Base-by-base conservation (phyloP, 1,140 invertebrate species). In the Sycobia sp. region DNA sequence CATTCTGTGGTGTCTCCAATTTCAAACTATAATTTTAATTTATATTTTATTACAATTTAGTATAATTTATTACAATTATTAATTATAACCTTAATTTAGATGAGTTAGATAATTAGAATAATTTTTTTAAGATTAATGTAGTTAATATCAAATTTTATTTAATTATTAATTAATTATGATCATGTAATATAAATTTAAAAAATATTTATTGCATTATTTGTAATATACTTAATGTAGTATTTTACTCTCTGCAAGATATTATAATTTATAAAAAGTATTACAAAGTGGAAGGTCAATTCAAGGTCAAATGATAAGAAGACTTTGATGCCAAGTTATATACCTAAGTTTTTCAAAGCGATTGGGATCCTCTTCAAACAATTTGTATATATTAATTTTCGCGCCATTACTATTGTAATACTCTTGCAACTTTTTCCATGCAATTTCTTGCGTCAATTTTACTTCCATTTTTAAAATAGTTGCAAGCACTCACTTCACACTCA, bases 291-390 rank as follows among this genome's bases (percentile, higher is more conserved):
- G 75, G 74, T 77, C 76, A 71, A 9, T 4, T 63, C 62, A 78
- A 77, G 76, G 76, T 79, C 71, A 72, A 14, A 55, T 44, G 18
- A 55, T 49, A 66, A 72, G 43, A 20, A 67, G 27, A 10, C 46
- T 18, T n/a, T n/a, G n/a, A n/a, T 27, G 68, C 69, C 70, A 82
- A 8, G 16, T 16, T 3, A 25, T 54, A 10, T 59, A 94, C 93
- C 90, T 94, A 79, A 87, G 91, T 76, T 92, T 92, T 25, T 89
- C 80, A 73, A 95, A 95, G 29, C 94, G 84, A 34, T 88, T 79
- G 0, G 88, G 75, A 82, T 96, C 91, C 68, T 88, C 77, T 65
- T 88, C 81, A 69, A 96, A 95, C 49, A 95, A 75, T 67, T 91
- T 82, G 62, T 85, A 84, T 69, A 96, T 92, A 67, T 91, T 88